Evolutionary conservation across 2,113 vertebrate species (phyloP).

Genomic region (Rhinolophus sinicus): DNA sequence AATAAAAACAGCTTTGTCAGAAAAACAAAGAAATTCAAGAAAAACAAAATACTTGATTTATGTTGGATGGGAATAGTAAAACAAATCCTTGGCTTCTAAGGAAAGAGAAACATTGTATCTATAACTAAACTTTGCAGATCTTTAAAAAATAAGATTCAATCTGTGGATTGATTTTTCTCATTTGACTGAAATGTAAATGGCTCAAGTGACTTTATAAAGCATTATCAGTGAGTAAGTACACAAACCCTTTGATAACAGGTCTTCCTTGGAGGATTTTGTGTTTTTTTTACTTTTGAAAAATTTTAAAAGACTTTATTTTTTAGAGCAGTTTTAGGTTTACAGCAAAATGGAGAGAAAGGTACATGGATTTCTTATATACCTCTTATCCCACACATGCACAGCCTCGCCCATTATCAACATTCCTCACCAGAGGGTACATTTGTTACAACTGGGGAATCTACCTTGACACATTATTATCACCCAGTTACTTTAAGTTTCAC

Average conservation of each 20-base stretch:
- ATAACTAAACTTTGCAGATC: neutral
- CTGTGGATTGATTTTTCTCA: neutral
- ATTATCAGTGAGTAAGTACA: neutral
- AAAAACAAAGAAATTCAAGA: slow-evolving; percentile 62
- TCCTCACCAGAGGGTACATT: too few relatives aligned
- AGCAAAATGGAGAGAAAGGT: too few relatives aligned
- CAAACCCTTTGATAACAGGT: neutral
- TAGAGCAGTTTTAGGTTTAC: too few relatives aligned
- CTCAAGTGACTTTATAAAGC: neutral
- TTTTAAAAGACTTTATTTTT: neutral
- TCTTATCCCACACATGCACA: too few relatives aligned
- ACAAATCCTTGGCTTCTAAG: slow-evolving; percentile 5
- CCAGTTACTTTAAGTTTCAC: too few relatives aligned
- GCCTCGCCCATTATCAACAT: too few relatives aligned
- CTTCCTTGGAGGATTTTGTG: neutral
- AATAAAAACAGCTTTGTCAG: slow-evolving; percentile 63
- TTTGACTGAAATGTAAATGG: slow-evolving; percentile 29
- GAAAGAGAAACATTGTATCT: slow-evolving; percentile 33
- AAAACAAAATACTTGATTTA: slow-evolving; percentile 44
- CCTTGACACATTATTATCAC: too few relatives aligned
- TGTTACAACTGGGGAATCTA: too few relatives aligned
- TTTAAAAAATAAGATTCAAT: neutral
- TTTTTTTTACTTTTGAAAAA: too few relatives aligned
- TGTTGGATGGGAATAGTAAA: neutral
- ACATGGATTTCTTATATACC: too few relatives aligned